Evolutionary conservation across 2,888 invertebrate genomes (phyloP).

Genomic region (Camponotus fellah): DNA sequence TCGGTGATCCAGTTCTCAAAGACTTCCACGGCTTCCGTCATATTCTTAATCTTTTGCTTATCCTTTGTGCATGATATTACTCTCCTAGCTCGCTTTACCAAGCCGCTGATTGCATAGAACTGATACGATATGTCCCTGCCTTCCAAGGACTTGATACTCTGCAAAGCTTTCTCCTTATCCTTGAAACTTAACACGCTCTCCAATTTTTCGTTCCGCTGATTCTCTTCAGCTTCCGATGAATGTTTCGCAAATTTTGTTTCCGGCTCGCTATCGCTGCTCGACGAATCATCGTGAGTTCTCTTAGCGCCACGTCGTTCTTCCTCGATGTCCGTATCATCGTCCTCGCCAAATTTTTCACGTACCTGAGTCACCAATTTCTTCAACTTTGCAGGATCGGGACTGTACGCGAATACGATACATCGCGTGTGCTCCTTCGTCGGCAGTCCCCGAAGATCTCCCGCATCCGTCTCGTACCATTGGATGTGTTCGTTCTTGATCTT

Average conservation of each 20-base stretch:
- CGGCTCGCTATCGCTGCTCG: slow-evolving; percentile 66
- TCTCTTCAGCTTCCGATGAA: slow-evolving; percentile 82
- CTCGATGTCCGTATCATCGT: slow-evolving; percentile 57
- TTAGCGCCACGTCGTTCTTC: slow-evolving; percentile 58
- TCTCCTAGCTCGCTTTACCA: slow-evolving; percentile 91
- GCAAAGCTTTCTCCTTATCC: slow-evolving; percentile 91
- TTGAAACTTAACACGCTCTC: slow-evolving; percentile 91
- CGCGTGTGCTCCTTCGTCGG: slow-evolving; percentile 90
- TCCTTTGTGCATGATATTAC: slow-evolving; percentile 92
- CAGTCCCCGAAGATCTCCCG: slow-evolving; percentile 84
- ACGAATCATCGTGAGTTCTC: slow-evolving; percentile 63
- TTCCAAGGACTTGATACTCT: slow-evolving; percentile 89
- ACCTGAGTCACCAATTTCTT: slow-evolving; percentile 69
- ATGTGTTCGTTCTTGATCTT: slow-evolving; percentile 88
- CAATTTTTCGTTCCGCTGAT: slow-evolving; percentile 85
- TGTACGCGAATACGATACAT: slow-evolving; percentile 92
- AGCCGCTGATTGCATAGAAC: slow-evolving; percentile 90
- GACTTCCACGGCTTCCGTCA: slow-evolving; percentile 90
- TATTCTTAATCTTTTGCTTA: slow-evolving; percentile 91
- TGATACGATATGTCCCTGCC: slow-evolving; percentile 93
- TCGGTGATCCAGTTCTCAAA: slow-evolving; percentile 92
- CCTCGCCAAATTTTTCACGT: slow-evolving; percentile 62
- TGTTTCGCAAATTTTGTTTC: slow-evolving; percentile 76
- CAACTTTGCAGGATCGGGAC: slow-evolving; percentile 88
- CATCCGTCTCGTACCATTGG: slow-evolving; percentile 88